Conservation (phyloP, 2,797 vertebrate species). For the Acanthopagrus latus region DNA sequence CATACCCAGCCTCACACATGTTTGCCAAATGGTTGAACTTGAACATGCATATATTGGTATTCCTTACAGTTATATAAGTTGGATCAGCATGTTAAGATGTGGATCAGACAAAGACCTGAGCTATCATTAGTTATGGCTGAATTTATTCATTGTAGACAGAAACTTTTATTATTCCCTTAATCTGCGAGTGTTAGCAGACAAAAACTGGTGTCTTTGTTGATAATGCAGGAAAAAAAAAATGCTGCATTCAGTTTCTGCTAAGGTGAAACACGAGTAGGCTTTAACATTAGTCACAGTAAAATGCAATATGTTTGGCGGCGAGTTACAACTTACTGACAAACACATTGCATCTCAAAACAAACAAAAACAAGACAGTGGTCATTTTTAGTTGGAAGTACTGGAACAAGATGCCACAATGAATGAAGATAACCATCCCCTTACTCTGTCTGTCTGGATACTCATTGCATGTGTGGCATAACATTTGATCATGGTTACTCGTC, state of each 20-base stretch:
- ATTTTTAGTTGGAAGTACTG: too few species aligned
- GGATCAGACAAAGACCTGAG: neutral
- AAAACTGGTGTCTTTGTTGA: too few species aligned
- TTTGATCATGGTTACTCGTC: too few species aligned
- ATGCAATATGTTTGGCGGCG: too few species aligned
- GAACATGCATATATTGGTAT: neutral
- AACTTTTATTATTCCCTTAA: neutral
- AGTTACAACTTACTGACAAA: too few species aligned
- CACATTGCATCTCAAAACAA: too few species aligned
- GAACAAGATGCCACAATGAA: too few species aligned
- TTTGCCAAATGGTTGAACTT: neutral
- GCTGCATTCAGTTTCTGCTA: too few species aligned
- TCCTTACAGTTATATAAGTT: neutral
- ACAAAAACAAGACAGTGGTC: too few species aligned
- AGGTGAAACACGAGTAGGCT: too few species aligned
- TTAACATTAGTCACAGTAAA: too few species aligned
- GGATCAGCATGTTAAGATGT: slow-evolving; percentile 3
- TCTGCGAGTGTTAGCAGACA: neutral
- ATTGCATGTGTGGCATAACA: neutral
- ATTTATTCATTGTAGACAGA: neutral
- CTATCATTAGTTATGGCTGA: neutral
- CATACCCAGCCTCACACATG: neutral
- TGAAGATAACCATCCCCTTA: neutral
- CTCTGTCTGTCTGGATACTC: too few species aligned
- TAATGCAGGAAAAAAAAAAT: neutral